Percentiles rank a stretch among this genome's conserved stretches.
Conservation (phyloP, 2,797 vertebrate species). For the Sebastolobus alascanus region DNA sequence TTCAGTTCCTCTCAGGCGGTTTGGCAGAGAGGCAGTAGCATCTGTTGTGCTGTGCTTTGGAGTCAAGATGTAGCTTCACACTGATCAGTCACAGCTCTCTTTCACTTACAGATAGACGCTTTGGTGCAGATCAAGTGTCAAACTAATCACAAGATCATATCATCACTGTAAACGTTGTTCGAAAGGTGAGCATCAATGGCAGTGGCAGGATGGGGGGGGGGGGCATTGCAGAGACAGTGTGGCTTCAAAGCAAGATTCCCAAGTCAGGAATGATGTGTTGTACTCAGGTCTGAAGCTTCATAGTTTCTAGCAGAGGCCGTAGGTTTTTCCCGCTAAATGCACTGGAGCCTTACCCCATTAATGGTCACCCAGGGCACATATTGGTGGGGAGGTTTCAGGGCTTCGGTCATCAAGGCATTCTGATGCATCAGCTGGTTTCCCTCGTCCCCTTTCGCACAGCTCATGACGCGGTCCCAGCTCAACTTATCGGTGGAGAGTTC, state of each 20-base stretch:
- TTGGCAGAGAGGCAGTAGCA: neutral
- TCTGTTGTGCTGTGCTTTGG: neutral
- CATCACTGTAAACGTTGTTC: neutral
- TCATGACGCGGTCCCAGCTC: slow-evolving; percentile 64
- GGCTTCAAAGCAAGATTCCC: neutral
- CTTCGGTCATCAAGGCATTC: slow-evolving; percentile 86
- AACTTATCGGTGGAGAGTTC: slow-evolving; percentile 69
- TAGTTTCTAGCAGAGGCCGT: neutral
- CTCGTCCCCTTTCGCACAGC: slow-evolving; percentile 84
- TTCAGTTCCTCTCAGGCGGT: neutral
- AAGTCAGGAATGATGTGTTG: neutral
- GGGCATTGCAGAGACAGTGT: neutral
- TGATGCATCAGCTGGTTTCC: slow-evolving; percentile 91
- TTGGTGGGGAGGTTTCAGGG: slow-evolving; percentile 86
- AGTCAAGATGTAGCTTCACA: neutral
- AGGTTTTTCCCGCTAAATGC: neutral
- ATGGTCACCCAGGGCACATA: slow-evolving; percentile 95
- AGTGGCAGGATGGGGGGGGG: neutral
- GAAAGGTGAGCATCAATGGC: neutral
- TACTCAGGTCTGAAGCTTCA: neutral
- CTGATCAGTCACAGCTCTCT: neutral
- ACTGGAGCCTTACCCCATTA: slow-evolving; percentile 86
- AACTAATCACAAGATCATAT: slow-evolving; percentile 9
- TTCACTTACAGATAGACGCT: slow-evolving; percentile 7
- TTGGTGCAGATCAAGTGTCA: slow-evolving; percentile 13